Conservation (phyloP, 30 jellyfish, hydroid and myxozoan genomes). For the Phacellophora camtschatica region DNA sequence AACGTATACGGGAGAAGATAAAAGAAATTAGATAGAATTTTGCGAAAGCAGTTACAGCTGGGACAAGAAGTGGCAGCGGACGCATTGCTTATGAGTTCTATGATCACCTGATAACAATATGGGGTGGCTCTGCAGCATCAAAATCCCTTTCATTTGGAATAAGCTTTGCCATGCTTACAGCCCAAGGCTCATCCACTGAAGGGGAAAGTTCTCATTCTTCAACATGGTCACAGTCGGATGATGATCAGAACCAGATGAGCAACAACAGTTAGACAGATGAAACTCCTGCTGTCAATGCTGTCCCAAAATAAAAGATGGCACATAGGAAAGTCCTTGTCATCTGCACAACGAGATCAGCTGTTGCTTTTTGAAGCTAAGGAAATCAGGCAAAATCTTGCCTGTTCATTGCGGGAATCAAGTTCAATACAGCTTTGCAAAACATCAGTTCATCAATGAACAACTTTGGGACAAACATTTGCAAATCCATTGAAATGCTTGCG, state of each 20-base stretch:
- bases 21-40: constrained; percentile 23
- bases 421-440: neutral
- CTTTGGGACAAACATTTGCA: too few species aligned
- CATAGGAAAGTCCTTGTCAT: neutral
- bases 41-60: constrained; percentile 32
- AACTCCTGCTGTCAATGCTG: too few species aligned
- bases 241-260: neutral
- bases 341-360: constrained; percentile 8
- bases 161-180: constrained; percentile 32
- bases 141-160: constrained; percentile 40
- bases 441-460: neutral
- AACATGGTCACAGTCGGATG: constrained; percentile 9
- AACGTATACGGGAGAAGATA: constrained; percentile 1
- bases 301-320: neutral
- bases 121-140: constrained; percentile 55
- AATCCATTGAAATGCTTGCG: too few species aligned
- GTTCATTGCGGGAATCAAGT: neutral
- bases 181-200: constrained; percentile 1
- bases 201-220: constrained; percentile 2
- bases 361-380: neutral
- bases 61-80: constrained; percentile 42
- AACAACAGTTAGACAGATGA: constrained; percentile 4
- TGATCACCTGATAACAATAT: constrained; percentile 15
- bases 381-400: neutral
- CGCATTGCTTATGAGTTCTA: constrained; percentile 20